Percentiles rank a stretch among this genome's conserved stretches.
Conservation (phyloP, 2,888 invertebrate species). For the Drosophila picticornis region DNA sequence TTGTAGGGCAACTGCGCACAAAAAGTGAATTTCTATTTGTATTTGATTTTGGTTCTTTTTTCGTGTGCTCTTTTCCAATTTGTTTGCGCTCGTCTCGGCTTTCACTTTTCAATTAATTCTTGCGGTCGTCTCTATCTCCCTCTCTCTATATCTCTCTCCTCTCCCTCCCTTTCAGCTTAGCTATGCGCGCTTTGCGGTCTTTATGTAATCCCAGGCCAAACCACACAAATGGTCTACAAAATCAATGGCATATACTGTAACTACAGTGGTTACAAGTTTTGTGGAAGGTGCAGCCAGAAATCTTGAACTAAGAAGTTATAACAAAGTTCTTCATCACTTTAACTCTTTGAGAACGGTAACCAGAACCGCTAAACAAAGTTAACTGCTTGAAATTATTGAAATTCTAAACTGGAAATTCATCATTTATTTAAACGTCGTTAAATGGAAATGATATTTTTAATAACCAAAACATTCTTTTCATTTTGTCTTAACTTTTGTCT, state of each 20-base stretch:
- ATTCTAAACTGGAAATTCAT: not conserved
- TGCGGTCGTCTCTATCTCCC: conserved; percentile 37
- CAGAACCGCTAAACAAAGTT: not conserved
- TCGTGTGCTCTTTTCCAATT: conserved; percentile 53
- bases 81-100: conserved; percentile 50
- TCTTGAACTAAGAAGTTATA: not conserved
- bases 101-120: conserved; percentile 77
- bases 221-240: conserved; percentile 25
- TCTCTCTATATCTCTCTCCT: not conserved
- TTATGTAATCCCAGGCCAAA: conserved; percentile 44
- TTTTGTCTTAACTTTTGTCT: not conserved
- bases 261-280: not conserved
- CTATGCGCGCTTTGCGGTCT: conserved; percentile 12
- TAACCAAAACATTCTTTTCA: not conserved
- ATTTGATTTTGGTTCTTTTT: conserved; percentile 29
- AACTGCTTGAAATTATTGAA: not conserved
- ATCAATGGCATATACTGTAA: not conserved
- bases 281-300: not conserved
- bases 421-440: not conserved
- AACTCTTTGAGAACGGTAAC: not conserved
- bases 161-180: not conserved
- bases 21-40: conserved; percentile 64
- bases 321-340: not conserved
- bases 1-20: not conserved
- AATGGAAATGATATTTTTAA: not conserved